Evolutionary conservation across 2,797 vertebrate species (phyloP).

Genomic region (Lophotriccus pileatus): DNA sequence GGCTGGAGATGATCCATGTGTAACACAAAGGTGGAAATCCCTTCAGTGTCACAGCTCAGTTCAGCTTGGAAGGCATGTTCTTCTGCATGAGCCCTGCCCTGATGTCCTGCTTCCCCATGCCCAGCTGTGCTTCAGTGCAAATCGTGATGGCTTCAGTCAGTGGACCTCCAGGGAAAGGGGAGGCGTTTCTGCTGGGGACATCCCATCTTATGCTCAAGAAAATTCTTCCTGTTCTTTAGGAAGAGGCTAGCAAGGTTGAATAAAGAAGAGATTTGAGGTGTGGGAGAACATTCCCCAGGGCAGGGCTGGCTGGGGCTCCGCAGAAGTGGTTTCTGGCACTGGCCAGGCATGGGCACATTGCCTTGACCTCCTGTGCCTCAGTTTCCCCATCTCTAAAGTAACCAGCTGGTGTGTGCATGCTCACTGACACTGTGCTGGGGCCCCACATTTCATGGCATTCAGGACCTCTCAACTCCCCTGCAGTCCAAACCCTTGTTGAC

Average conservation of each 20-base stretch:
- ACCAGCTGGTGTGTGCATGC: accelerated
- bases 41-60: background rate
- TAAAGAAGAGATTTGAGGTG: accelerated
- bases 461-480: background rate
- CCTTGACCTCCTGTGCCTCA: background rate
- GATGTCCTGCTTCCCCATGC: background rate
- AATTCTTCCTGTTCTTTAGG: background rate
- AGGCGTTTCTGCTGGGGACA: background rate
- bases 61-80: background rate
- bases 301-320: accelerated
- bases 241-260: background rate
- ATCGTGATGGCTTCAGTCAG: background rate
- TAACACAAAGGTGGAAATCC: background rate
- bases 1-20: background rate
- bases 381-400: background rate
- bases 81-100: background rate
- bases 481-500: background rate
- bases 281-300: accelerated
- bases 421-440: accelerated
- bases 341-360: accelerated
- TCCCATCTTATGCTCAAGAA: background rate
- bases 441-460: accelerated
- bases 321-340: background rate
- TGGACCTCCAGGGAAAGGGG: background rate
- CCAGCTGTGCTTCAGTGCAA: background rate